These are phyloP conservation scores for Etheostoma nigrum DNA, from an alignment of 2,797 vertebrate genomes.

Conservation along the genomic window DNA sequence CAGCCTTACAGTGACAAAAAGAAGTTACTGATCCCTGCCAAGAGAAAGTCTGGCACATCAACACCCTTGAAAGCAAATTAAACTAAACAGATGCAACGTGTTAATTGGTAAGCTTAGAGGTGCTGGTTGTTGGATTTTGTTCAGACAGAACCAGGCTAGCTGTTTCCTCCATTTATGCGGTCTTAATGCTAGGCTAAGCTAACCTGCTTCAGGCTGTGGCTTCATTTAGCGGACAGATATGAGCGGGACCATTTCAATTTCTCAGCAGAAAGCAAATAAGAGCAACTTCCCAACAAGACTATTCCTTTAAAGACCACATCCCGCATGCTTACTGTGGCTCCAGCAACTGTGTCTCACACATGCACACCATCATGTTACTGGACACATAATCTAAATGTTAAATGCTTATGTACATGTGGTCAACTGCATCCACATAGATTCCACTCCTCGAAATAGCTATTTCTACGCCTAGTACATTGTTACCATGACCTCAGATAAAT, in stretches of 20 bases:
- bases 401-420: neutral
- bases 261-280: neutral
- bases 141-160: neutral
- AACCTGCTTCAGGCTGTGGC: neutral
- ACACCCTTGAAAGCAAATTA: neutral
- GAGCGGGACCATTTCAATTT: neutral
- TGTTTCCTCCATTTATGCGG: neutral
- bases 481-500: constrained; percentile 18
- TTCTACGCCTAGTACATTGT: neutral
- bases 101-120: neutral
- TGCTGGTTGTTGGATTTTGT: neutral
- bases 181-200: neutral
- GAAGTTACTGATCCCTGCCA: neutral
- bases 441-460: neutral
- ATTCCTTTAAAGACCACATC: neutral
- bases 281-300: neutral
- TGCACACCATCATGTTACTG: neutral
- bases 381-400: neutral
- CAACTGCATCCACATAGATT: neutral
- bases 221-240: neutral
- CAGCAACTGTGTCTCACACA: neutral
- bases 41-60: neutral
- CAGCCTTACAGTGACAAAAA: neutral
- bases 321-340: neutral
- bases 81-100: neutral